Percentiles rank a stretch among this genome's conserved stretches.
phyloP scores from a whole-genome alignment of 2,888 invertebrate genomes.

The Lasioglossum vierecki region DNA sequence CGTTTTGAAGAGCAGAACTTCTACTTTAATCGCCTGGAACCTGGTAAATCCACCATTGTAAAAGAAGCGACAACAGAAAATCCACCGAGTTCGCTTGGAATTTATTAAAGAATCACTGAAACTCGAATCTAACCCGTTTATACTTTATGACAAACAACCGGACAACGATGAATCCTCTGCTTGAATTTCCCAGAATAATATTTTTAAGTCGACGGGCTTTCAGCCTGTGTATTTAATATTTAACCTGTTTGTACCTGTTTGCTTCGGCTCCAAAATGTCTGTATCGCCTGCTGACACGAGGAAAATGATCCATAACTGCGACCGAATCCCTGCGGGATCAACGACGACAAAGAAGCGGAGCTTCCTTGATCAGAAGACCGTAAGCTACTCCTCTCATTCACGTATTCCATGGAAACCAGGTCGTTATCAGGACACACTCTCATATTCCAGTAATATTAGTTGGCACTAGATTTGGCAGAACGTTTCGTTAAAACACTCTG shows the following conservation, averaged over 20 bases:
- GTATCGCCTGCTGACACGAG: conserved; percentile 76
- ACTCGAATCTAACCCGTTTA: background rate
- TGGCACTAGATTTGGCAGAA: conserved; percentile 9
- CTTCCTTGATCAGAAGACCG: conserved; percentile 36
- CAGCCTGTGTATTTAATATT: background rate
- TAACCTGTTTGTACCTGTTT: conserved; percentile 74
- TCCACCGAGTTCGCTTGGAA: background rate
- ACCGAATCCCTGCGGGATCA: conserved; percentile 57
- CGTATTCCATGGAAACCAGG: conserved; percentile 69
- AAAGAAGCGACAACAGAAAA: background rate
- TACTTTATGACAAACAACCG: background rate
- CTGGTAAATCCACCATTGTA: rapidly evolving
- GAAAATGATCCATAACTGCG: conserved; percentile 78
- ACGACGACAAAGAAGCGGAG: conserved; percentile 64
- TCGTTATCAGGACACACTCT: conserved; percentile 66
- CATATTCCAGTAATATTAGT: conserved; percentile 60
- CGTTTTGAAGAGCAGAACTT: background rate
- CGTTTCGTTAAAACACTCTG: conserved; percentile 5
- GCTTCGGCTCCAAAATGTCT: conserved; percentile 78
- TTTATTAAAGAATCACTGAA: background rate
- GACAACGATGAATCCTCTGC: background rate
- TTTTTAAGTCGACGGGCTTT: background rate
- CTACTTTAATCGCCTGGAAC: background rate
- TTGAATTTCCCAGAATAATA: background rate
- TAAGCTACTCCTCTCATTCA: conserved; percentile 71